phyloP scores from a whole-genome alignment of 2,888 invertebrate genomes.

The Patella depressa region DNA sequence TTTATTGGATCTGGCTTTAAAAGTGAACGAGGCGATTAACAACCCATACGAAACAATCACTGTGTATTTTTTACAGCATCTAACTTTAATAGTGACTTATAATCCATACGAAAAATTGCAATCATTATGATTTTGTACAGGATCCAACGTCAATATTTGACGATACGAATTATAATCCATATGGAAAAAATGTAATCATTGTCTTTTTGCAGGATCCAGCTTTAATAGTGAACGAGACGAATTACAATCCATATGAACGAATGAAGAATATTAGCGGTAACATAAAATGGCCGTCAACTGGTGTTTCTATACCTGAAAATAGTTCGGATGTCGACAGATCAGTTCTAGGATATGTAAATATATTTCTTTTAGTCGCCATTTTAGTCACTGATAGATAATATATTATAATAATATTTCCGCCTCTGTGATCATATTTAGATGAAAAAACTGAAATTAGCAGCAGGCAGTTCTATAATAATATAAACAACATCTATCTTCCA shows the following conservation, averaged over 20 bases:
- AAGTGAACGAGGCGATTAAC: too few species aligned
- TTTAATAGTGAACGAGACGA: slow-evolving; percentile 49
- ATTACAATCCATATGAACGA: slow-evolving; percentile 60
- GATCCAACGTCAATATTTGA: slow-evolving; percentile 55
- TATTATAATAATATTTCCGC: too few species aligned
- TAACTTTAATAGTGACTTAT: slow-evolving; percentile 22
- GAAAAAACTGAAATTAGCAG: too few species aligned
- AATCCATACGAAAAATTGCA: too few species aligned
- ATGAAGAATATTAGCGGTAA: slow-evolving; percentile 54
- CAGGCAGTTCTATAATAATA: too few species aligned
- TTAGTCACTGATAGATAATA: too few species aligned
- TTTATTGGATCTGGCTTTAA: slow-evolving; percentile 52
- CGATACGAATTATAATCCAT: slow-evolving; percentile 46
- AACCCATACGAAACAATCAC: too few species aligned
- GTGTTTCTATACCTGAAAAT: slow-evolving; percentile 38
- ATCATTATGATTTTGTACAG: slow-evolving; percentile 32
- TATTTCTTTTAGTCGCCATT: too few species aligned
- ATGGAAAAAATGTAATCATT: neutral
- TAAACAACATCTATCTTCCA: slow-evolving; percentile 20
- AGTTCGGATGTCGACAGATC: slow-evolving; percentile 48
- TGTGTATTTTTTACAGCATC: slow-evolving; percentile 46
- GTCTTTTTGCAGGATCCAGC: slow-evolving; percentile 54
- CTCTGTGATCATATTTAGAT: too few species aligned
- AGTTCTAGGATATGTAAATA: slow-evolving; percentile 62
- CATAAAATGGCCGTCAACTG: slow-evolving; percentile 61